Evolutionary conservation across 2,113 vertebrate species (phyloP).

Genomic region (Nycticebus coucang): DNA sequence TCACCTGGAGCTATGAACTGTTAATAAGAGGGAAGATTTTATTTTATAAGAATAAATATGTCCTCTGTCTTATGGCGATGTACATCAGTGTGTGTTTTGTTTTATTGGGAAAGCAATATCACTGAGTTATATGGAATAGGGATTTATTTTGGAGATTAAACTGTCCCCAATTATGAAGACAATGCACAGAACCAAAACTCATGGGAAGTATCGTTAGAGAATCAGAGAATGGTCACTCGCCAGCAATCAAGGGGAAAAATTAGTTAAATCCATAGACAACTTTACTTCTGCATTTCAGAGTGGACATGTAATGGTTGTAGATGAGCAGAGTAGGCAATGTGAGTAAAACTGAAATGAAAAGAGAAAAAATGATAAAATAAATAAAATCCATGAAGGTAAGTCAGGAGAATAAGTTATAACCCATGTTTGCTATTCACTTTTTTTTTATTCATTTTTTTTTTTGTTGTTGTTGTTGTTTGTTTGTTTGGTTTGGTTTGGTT

Average conservation of each 20-base stretch:
- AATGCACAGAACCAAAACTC: background rate
- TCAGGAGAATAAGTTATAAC: background rate
- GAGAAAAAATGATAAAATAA: background rate
- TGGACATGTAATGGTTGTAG: background rate
- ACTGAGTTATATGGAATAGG: background rate
- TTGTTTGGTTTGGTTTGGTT: too few relatives aligned
- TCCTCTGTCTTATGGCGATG: background rate
- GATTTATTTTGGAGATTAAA: background rate
- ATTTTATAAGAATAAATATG: background rate
- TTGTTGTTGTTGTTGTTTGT: too few relatives aligned
- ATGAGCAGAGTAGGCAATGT: background rate
- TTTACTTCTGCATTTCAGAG: background rate
- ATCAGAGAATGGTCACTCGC: background rate
- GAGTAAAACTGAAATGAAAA: background rate
- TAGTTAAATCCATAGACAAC: background rate
- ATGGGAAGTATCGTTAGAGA: background rate
- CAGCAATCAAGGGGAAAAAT: background rate
- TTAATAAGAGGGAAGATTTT: background rate
- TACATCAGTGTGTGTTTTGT: background rate
- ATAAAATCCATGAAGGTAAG: background rate
- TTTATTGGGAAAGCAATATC: background rate
- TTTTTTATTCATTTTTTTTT: too few relatives aligned
- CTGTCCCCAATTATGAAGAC: background rate
- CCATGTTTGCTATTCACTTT: background rate
- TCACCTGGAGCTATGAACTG: background rate